Base-by-base conservation (phyloP, 2,888 invertebrate species). In the Netelia melanura region DNA sequence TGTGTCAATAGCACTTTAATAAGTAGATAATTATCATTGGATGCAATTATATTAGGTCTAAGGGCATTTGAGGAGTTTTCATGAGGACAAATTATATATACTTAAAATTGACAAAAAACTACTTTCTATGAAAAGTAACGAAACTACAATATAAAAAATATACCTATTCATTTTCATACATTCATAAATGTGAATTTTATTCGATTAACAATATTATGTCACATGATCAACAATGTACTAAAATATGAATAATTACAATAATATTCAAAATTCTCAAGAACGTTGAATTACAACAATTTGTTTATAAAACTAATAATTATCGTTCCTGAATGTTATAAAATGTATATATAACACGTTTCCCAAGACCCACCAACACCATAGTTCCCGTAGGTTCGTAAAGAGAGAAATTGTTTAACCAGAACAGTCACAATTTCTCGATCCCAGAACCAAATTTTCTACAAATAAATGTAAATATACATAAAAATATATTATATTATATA, bases 121-220 rank as follows among this genome's bases (percentile, higher is more conserved):
- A 48, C 21, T 21, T 17, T 48, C 8, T 64, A 21, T 64, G n/a
- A 30, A 44, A 61, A 61, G 23, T 61, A 58, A 61, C 14, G 48
- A 67, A 67, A 48, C 3, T 67, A 48, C 48, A 48, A 23, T 11
- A 43, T 61, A 72, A 25, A 44, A 43, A 67, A 23, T 43, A 30
- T 43, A 77, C 61, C 17, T 44, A 17, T 68, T 6, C 30, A 30
- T 25, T 48, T 11, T 48, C 48, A 14, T 54, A 54, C 6, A 30
- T 38, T 38, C 2, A 14, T 65, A 65, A 61, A 3, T 54, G 30
- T 68, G 62, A 52, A 25, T 43, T 30, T 17, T 14, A 21, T 70
- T 43, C 52, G n/a, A 74, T 74, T 72, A 72, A 67, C 38, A 67
- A 68, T 74, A 74, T 78, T 83, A 83, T 78, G 78, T 83, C 83